Conservation (phyloP, 2,888 invertebrate species). For the Tridacna gigas region DNA sequence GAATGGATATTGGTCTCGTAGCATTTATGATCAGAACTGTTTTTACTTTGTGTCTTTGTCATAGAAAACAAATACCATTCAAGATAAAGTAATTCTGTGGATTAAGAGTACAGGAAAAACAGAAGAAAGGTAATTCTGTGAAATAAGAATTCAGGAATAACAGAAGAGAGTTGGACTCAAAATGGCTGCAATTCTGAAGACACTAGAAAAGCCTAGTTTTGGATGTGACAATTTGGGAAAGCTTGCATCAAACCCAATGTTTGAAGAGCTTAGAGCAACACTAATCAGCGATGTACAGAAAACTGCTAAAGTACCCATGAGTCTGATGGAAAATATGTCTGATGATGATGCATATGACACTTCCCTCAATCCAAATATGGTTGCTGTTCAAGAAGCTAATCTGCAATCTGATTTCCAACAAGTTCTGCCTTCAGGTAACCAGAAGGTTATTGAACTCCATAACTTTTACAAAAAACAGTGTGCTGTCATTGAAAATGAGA, state of each 20-base stretch:
- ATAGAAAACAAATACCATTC: too few relatives aligned
- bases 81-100: too few relatives aligned
- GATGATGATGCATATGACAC: slow-evolving; percentile 25
- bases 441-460: slow-evolving; percentile 76
- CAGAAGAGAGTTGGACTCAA: too few relatives aligned
- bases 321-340: slow-evolving; percentile 32
- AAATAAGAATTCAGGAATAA: too few relatives aligned
- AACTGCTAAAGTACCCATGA: slow-evolving; percentile 53
- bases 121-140: too few relatives aligned
- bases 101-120: too few relatives aligned
- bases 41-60: too few relatives aligned
- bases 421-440: slow-evolving; percentile 66
- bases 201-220: slow-evolving; percentile 6
- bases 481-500: slow-evolving; percentile 72
- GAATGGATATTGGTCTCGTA: too few relatives aligned
- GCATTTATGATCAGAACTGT: too few relatives aligned
- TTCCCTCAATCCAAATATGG: slow-evolving; percentile 64
- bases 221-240: slow-evolving; percentile 50
- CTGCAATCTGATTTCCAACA: slow-evolving; percentile 79
- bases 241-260: slow-evolving; percentile 78
- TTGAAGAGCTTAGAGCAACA: slow-evolving; percentile 75
- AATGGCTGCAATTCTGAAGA: slow-evolving; percentile 54
- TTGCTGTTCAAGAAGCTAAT: slow-evolving; percentile 79
- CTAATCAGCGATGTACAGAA: slow-evolving; percentile 67
- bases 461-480: slow-evolving; percentile 76